phyloP scores from a whole-genome alignment of 2,888 invertebrate species.

The Bellardia pandia region DNA sequence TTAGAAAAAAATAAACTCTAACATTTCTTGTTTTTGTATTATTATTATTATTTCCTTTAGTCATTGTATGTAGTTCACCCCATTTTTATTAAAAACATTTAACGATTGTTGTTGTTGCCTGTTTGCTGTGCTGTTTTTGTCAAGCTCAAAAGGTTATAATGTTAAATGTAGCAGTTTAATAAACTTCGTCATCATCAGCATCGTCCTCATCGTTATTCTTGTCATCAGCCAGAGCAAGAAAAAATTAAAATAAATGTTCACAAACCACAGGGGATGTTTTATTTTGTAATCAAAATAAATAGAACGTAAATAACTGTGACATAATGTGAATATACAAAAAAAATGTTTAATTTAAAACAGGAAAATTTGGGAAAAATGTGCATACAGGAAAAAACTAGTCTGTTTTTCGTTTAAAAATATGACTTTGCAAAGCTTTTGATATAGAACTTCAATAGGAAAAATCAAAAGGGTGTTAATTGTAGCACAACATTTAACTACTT shows the following conservation, averaged over 20 bases:
- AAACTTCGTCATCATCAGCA: slow-evolving; percentile 31
- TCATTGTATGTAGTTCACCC: slow-evolving; percentile 26
- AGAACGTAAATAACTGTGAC: slow-evolving; percentile 35
- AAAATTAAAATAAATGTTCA: slow-evolving; percentile 38
- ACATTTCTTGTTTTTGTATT: background rate
- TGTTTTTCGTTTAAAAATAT: too few relatives aligned
- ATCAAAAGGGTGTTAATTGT: too few relatives aligned
- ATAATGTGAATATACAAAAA: background rate
- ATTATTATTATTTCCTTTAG: slow-evolving; percentile 22
- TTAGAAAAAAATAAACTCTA: slow-evolving; percentile 7
- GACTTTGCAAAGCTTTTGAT: too few relatives aligned
- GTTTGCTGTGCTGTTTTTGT: slow-evolving; percentile 20
- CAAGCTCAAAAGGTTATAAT: slow-evolving; percentile 69
- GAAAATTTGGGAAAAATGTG: background rate
- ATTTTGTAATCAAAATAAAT: slow-evolving; percentile 46
- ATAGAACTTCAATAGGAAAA: too few relatives aligned
- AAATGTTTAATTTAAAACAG: slow-evolving; percentile 32
- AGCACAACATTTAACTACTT: too few relatives aligned
- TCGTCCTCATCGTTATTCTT: slow-evolving; percentile 15
- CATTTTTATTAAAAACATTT: slow-evolving; percentile 41
- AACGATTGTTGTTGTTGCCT: slow-evolving; percentile 47
- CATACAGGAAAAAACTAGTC: background rate
- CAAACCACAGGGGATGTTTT: slow-evolving; percentile 53
- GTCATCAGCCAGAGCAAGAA: background rate
- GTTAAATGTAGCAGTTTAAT: slow-evolving; percentile 69